phyloP scores from a whole-genome alignment of 2,797 vertebrate genomes.

The Sebastes steindachneri region DNA sequence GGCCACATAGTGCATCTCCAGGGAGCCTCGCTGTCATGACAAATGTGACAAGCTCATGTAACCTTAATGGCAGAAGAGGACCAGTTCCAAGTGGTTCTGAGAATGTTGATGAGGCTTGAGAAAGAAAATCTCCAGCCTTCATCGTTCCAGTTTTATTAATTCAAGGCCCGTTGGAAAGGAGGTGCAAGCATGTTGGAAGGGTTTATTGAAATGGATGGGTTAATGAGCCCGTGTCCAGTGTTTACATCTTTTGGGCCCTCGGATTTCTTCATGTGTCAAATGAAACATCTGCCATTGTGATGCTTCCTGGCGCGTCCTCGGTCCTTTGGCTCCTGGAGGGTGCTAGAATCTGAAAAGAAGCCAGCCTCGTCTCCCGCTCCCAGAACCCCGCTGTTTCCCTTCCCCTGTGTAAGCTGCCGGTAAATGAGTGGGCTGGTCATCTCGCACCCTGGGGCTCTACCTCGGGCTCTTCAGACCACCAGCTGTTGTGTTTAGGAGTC shows the following conservation, averaged over 20 bases:
- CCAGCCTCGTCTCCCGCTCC: conserved; percentile 65
- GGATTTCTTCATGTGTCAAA: conserved; percentile 28
- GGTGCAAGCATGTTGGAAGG: neutral
- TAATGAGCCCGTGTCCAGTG: conserved; percentile 14
- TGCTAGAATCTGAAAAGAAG: conserved; percentile 59
- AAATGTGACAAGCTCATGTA: conserved; percentile 58
- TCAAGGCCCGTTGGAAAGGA: conserved; percentile 14
- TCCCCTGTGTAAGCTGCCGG: conserved; percentile 66
- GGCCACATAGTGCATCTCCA: conserved; percentile 30
- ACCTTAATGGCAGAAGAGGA: conserved; percentile 44
- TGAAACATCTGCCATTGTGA: conserved; percentile 64
- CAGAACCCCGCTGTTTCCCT: conserved; percentile 61
- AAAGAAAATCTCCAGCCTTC: conserved; percentile 22
- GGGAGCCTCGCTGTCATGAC: conserved; percentile 36
- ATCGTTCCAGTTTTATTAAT: conserved; percentile 18
- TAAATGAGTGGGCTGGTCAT: conserved; percentile 81
- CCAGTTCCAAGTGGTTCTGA: neutral
- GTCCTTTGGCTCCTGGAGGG: conserved; percentile 60
- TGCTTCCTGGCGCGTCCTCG: conserved; percentile 55
- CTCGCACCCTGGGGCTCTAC: conserved; percentile 72
- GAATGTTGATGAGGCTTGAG: conserved; percentile 34
- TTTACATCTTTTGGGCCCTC: conserved; percentile 45
- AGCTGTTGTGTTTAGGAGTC: conserved; percentile 79
- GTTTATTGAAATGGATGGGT: conserved; percentile 13
- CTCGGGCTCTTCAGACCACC: conserved; percentile 75